phyloP scores from a whole-genome alignment of 2,797 vertebrate genomes.

The Channa striata region DNA sequence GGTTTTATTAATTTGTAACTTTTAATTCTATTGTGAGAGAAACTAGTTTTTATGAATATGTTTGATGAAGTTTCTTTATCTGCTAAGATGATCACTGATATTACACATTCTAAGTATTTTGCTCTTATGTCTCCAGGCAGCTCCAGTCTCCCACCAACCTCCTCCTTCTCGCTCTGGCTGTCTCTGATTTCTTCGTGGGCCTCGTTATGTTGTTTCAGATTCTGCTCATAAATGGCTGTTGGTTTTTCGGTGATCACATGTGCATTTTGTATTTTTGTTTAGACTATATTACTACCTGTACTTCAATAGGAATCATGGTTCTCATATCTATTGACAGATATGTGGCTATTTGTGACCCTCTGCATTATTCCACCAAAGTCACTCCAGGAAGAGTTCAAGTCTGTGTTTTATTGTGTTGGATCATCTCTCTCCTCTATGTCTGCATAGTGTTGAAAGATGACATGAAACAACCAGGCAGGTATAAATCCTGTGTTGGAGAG shows the following conservation, averaged over 20 bases:
- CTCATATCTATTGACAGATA: slow-evolving; percentile 63
- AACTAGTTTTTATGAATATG: no score
- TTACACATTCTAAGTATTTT: no score
- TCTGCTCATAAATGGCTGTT: slow-evolving; percentile 48
- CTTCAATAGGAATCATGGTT: slow-evolving; percentile 57
- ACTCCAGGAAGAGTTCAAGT: slow-evolving; percentile 5
- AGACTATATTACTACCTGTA: slow-evolving; percentile 48
- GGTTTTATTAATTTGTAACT: no score
- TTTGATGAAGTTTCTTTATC: not conserved
- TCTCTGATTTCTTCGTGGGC: slow-evolving; percentile 56
- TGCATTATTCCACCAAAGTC: slow-evolving; percentile 42
- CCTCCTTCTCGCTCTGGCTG: slow-evolving; percentile 64
- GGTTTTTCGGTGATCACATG: slow-evolving; percentile 56
- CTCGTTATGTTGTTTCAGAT: slow-evolving; percentile 63
- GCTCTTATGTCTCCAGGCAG: slow-evolving; percentile 44
- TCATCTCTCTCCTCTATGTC: slow-evolving; percentile 40
- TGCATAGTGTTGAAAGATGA: slow-evolving; percentile 32
- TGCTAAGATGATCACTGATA: no score
- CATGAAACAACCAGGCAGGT: slow-evolving; percentile 47
- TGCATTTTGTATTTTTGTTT: slow-evolving; percentile 45
- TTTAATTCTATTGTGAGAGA: no score
- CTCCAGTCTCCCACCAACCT: slow-evolving; percentile 66
- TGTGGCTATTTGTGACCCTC: slow-evolving; percentile 60
- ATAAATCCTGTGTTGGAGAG: not conserved
- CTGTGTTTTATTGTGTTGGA: slow-evolving; percentile 47